phyloP scores from a whole-genome alignment of 2,113 vertebrate species.

The Stegostoma tigrinum region DNA sequence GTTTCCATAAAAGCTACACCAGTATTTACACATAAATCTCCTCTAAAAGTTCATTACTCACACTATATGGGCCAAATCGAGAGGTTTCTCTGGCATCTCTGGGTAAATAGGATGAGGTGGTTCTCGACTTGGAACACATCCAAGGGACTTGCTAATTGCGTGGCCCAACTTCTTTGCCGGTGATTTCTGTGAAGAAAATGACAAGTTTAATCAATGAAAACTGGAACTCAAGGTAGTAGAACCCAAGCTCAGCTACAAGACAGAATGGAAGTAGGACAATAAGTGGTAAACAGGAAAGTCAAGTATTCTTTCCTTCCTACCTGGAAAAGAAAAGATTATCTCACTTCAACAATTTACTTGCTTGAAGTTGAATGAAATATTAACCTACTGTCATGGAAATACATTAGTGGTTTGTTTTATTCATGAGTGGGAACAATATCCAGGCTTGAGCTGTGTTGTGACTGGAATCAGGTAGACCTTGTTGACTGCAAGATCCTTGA shows the following conservation, averaged over 20 bases:
- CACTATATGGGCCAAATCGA: slow-evolving; percentile 83
- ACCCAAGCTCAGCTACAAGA: neutral
- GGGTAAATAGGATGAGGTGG: slow-evolving; percentile 85
- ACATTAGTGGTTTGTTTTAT: neutral
- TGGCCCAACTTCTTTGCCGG: slow-evolving; percentile 98
- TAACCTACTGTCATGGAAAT: no score
- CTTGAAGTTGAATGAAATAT: no score
- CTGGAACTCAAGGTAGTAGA: neutral
- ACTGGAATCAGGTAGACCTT: no score
- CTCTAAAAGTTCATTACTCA: slow-evolving; percentile 55
- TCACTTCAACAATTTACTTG: neutral
- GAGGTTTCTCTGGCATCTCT: slow-evolving; percentile 85
- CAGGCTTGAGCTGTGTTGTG: no score
- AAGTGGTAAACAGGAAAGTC: neutral
- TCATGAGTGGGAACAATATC: no score
- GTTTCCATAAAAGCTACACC: neutral
- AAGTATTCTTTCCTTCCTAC: neutral
- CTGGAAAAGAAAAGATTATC: neutral
- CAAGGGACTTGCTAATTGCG: slow-evolving; percentile 91
- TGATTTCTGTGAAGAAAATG: slow-evolving; percentile 70
- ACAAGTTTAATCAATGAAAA: neutral
- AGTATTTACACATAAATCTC: neutral
- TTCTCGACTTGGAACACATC: slow-evolving; percentile 90
- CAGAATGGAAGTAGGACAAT: neutral
- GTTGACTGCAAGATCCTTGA: no score